A percentile compares a stretch with the other conserved stretches of the same genome.
These are phyloP conservation scores for Danaus chrysippus DNA, from an alignment of 2,888 invertebrate species.

Conservation along the genomic window DNA sequence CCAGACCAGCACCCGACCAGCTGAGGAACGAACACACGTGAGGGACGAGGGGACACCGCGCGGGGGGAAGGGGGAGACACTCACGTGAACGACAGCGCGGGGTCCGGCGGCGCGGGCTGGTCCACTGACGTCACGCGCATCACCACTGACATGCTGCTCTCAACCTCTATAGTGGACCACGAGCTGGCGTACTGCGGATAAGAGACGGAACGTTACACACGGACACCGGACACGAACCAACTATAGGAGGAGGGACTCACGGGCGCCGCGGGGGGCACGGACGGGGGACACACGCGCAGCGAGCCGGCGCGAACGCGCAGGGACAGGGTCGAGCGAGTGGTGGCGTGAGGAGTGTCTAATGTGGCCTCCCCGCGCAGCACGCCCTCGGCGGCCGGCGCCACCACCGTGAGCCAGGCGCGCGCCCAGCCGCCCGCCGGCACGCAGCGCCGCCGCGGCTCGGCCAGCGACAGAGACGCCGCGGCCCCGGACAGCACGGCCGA, in stretches of 20 bases:
- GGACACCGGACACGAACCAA: neutral
- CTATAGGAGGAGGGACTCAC: conserved; percentile 26
- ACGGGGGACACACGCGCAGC: conserved; percentile 32
- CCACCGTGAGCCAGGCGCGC: conserved; percentile 42
- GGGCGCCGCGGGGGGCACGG: conserved; percentile 45
- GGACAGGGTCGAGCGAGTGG: conserved; percentile 22
- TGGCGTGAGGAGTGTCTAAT: conserved; percentile 38
- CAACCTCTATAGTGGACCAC: conserved; percentile 86
- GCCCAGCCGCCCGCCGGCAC: conserved; percentile 35
- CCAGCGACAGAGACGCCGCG: conserved; percentile 31
- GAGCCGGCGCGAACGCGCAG: conserved; percentile 33
- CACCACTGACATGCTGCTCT: conserved; percentile 88
- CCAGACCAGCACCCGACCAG: conserved; percentile 26
- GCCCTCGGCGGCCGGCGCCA: conserved; percentile 47
- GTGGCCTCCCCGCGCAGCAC: conserved; percentile 31
- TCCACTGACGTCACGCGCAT: conserved; percentile 87
- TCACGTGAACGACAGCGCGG: conserved; percentile 53
- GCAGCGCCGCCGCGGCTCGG: conserved; percentile 36
- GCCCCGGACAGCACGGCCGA: conserved; percentile 42
- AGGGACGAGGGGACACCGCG: conserved; percentile 53
- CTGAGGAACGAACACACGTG: conserved; percentile 51
- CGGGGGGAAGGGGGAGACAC: conserved; percentile 25
- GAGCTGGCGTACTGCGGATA: conserved; percentile 50
- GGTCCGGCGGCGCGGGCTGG: conserved; percentile 76
- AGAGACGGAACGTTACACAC: neutral